Percentiles rank a stretch among this genome's conserved stretches.
Conservation (phyloP, 2,113 vertebrate species). For the Nerophis lumbriciformis region DNA sequence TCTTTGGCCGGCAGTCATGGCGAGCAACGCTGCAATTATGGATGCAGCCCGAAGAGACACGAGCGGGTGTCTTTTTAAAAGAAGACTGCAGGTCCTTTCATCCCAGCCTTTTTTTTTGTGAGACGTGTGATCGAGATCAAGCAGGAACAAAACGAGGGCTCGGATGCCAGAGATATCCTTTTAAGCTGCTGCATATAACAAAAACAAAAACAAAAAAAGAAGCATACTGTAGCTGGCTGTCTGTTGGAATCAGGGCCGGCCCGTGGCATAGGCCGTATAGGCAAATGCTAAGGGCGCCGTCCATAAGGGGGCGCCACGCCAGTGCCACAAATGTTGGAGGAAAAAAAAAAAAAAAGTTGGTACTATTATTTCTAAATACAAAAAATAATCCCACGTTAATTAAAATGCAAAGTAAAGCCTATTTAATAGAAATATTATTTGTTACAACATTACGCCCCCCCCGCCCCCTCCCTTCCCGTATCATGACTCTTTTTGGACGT, state of each 20-base stretch:
- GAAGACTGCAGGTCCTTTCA: conserved; percentile 27
- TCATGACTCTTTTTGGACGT: no score
- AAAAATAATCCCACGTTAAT: no score
- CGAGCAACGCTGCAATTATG: conserved; percentile 46
- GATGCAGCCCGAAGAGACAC: conserved; percentile 43
- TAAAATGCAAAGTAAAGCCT: no score
- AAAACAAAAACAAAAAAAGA: not conserved
- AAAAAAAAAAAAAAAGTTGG: no score
- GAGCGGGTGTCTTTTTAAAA: conserved; percentile 26
- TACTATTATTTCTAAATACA: no score
- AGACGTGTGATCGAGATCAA: conserved; percentile 38
- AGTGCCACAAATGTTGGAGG: no score
- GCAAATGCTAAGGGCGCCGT: no score
- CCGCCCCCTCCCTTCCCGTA: no score
- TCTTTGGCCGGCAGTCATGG: conserved; percentile 22
- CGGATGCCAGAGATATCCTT: conserved; percentile 22
- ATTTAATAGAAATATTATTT: no score
- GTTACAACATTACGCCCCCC: no score
- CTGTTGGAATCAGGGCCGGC: not conserved
- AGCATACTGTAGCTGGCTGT: not conserved
- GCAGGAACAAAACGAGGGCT: conserved; percentile 25
- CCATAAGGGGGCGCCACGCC: no score
- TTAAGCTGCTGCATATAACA: conserved; percentile 25
- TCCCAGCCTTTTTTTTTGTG: conserved; percentile 8
- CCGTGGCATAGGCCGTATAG: no score